A percentile compares a stretch with the other conserved stretches of the same genome.
These are phyloP conservation scores for Drosophila helvetica DNA, from an alignment of 2,888 invertebrate genomes.

Conservation along the genomic window DNA sequence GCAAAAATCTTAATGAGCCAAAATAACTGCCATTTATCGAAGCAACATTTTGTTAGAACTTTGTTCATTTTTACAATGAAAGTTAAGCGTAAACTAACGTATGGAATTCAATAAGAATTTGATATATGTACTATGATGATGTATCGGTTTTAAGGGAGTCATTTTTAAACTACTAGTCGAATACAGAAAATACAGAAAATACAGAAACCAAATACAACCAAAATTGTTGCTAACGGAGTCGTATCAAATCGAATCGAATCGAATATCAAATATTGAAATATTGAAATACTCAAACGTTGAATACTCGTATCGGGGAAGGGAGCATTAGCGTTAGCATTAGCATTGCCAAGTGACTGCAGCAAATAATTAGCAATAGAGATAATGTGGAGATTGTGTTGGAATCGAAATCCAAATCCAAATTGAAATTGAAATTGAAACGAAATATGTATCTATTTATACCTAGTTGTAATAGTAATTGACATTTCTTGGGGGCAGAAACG, in stretches of 20 bases:
- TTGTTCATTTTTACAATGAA: constrained; percentile 56
- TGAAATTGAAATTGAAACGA: constrained; percentile 12
- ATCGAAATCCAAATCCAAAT: too few relatives aligned
- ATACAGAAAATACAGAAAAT: constrained; percentile 13
- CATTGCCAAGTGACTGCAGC: constrained; percentile 78
- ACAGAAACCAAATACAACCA: constrained; percentile 13
- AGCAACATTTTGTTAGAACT: constrained; percentile 54
- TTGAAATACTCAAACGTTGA: constrained; percentile 20
- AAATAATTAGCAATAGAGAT: constrained; percentile 47
- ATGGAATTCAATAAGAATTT: constrained; percentile 58
- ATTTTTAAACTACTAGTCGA: constrained; percentile 56
- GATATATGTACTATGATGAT: constrained; percentile 55
- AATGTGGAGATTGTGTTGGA: constrained; percentile 18
- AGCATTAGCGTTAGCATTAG: constrained; percentile 2
- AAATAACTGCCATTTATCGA: constrained; percentile 75
- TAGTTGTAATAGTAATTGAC: constrained; percentile 61
- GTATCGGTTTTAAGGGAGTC: constrained; percentile 65
- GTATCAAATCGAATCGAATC: constrained; percentile 30
- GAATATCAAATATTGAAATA: constrained; percentile 40
- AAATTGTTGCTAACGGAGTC: constrained; percentile 42
- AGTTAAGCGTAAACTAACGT: constrained; percentile 33
- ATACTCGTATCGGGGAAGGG: constrained; percentile 34
- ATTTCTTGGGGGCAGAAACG: constrained; percentile 15
- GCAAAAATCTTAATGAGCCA: constrained; percentile 63
- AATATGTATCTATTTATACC: constrained; percentile 58